Base-by-base conservation (phyloP, 2,888 invertebrate species). In the Synanthedon myopaeformis region DNA sequence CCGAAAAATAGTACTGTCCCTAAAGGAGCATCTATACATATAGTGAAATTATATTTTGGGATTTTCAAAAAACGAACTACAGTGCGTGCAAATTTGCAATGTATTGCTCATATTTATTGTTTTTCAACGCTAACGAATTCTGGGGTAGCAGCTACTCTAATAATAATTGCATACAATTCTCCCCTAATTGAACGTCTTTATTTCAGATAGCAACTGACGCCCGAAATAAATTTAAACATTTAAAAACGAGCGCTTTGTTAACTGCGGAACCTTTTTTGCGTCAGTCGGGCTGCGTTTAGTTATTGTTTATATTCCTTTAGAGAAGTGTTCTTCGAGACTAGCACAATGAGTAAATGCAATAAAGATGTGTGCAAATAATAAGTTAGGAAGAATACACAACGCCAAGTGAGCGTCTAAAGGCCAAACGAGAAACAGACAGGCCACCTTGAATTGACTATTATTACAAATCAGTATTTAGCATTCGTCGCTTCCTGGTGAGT, bases 391-490 rank as follows among this genome's bases (percentile, higher is more conserved):
- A 72, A 65, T 71, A 67, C 63, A 61, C 63, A 61, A 72, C 73
- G 72, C 72, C 69, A 82, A 78, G 72, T 76, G 74, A 77, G 74
- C 70, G 70, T 35, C 35, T 67, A 74, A 74, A 83, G 79, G 82
- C 79, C 82, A 75, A 72, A 72, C 70, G 69, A 79, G 80, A 79
- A 76, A 72, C 72, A 74, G 68, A 69, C 74, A 68, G 82, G 78
- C 86, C 35, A 35, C 35, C 87, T 87, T 87, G 87, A 84, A 83
- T 82, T 77, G 71, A 64, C 76, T 79, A 81, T 68, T 79, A 82
- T 68, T 79, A 82, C 81, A 82, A 81, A 84, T 82, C 69, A 80
- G 74, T 76, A 84, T 87, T 35, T 85, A 83, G 79, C 82, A 84
- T 85, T 81, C 73, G 70, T 61, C 67, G 76, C 77, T 87, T 87